These are phyloP conservation scores for Cyprinodon diabolis DNA, from an alignment of 2,797 vertebrate genomes.

Conservation along the genomic window DNA sequence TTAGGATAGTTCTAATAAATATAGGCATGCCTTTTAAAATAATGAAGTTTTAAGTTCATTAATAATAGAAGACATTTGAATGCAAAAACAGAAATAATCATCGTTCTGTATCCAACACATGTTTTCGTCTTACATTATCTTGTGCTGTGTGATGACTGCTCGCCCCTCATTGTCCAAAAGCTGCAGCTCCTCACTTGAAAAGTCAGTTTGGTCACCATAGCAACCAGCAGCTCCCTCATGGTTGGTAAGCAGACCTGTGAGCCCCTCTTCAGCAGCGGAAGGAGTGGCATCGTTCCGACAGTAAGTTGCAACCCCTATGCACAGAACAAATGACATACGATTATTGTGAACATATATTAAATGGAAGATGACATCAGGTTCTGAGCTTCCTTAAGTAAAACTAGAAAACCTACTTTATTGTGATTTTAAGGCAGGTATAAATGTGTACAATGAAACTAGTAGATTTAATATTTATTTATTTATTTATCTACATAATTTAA, in stretches of 20 bases:
- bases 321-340: not conserved
- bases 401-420: not conserved
- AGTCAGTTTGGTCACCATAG: slow-evolving; percentile 82
- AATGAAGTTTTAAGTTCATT: not conserved
- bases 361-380: not conserved
- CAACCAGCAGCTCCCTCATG: slow-evolving; percentile 80
- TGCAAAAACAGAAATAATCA: not conserved
- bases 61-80: not conserved
- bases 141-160: slow-evolving; percentile 88
- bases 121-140: slow-evolving; percentile 74
- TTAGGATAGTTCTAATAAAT: not conserved
- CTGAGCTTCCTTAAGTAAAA: not conserved
- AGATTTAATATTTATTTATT: too few species aligned
- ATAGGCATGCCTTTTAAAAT: not conserved
- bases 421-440: not conserved
- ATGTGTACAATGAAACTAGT: too few species aligned
- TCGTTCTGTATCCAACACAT: not conserved
- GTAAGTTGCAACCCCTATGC: slow-evolving; percentile 89
- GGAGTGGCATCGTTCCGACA: slow-evolving; percentile 85
- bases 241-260: slow-evolving; percentile 84
- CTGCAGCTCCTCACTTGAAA: slow-evolving; percentile 85
- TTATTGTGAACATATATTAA: not conserved
- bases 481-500: too few species aligned
- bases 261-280: slow-evolving; percentile 88
- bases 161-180: slow-evolving; percentile 89